Conservation (phyloP, 2,113 vertebrate genomes). For the Vulpes lagopus region DNA sequence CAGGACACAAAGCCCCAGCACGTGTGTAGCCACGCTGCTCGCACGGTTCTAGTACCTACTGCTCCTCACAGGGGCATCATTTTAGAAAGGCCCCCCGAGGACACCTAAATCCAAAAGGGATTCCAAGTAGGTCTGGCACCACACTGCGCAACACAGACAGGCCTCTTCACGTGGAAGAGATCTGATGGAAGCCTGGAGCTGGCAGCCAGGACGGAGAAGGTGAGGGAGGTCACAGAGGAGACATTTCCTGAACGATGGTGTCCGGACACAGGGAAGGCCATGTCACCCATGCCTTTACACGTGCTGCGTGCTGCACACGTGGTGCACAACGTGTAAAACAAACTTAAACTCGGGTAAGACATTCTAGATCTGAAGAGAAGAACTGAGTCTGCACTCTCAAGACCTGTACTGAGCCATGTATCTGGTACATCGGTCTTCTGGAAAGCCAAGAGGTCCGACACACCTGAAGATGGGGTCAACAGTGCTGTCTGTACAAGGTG, state of each 20-base stretch:
- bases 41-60: background rate
- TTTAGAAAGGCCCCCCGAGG: background rate
- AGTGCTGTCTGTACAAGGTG: accelerated
- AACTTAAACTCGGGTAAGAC: background rate
- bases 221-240: no score
- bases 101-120: background rate
- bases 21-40: accelerated
- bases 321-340: background rate
- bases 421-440: accelerated
- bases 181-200: accelerated
- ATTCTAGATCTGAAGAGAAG: background rate
- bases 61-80: background rate
- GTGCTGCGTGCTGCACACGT: background rate
- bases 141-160: background rate
- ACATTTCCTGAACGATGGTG: accelerated
- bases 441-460: background rate
- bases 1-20: accelerated
- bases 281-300: background rate
- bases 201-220: background rate
- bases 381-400: accelerated
- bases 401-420: background rate
- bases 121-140: background rate
- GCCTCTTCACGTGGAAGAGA: background rate
- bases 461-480: background rate
- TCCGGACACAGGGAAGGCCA: background rate